A percentile compares a stretch with the other conserved stretches of the same genome.
phyloP scores from a whole-genome alignment of 2,888 invertebrate genomes.

The Stramonita haemastoma region DNA sequence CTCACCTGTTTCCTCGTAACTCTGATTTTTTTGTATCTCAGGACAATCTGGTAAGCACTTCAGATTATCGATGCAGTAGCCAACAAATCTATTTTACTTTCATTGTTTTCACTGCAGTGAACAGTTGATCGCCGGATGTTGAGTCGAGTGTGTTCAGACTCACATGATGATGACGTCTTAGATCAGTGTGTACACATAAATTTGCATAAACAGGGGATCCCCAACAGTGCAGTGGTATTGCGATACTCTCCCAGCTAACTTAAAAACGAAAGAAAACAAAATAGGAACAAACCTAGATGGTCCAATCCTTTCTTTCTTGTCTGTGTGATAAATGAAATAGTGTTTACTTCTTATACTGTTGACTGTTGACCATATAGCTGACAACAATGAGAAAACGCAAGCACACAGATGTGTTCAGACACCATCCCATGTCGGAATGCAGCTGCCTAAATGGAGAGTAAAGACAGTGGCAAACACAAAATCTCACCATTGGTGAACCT shows the following conservation, averaged over 20 bases:
- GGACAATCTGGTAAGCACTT: neutral
- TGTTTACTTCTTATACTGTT: neutral
- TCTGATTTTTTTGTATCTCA: neutral
- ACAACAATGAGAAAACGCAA: too few species aligned
- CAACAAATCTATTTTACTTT: neutral
- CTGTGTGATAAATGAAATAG: neutral
- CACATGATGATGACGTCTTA: constrained; percentile 33
- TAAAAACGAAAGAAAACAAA: neutral
- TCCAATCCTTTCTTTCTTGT: neutral
- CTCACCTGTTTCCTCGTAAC: neutral
- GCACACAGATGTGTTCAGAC: too few species aligned
- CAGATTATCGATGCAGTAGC: neutral
- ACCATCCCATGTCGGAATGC: too few species aligned
- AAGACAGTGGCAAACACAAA: too few species aligned
- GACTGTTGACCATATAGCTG: neutral
- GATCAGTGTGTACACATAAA: constrained; percentile 21
- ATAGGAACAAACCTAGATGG: neutral
- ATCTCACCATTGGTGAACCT: too few species aligned
- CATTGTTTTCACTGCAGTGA: neutral
- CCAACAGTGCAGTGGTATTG: neutral
- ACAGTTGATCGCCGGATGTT: constrained; percentile 30
- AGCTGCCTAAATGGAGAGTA: too few species aligned
- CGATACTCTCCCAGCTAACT: neutral
- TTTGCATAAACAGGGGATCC: constrained; percentile 8
- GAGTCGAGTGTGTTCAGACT: neutral